phyloP scores from a whole-genome alignment of 2,888 invertebrate species.

The Heliothis peltigera region DNA sequence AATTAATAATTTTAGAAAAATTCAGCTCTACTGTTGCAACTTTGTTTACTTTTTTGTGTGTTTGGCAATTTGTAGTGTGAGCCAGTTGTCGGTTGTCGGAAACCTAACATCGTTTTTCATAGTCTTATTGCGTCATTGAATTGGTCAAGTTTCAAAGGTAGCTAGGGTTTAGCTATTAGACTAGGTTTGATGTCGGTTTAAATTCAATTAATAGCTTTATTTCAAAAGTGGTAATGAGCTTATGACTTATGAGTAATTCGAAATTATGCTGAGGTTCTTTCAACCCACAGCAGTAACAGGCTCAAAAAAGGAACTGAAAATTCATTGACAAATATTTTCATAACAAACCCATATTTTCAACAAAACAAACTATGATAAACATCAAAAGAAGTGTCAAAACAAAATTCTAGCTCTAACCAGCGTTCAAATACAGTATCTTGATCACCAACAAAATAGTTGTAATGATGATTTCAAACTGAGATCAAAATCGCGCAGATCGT shows the following conservation, averaged over 20 bases:
- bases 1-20: background rate
- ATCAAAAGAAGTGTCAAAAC: no score
- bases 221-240: background rate
- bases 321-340: no score
- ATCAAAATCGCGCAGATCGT: slow-evolving; percentile 5
- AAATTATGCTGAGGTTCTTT: background rate
- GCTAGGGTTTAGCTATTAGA: slow-evolving; percentile 15
- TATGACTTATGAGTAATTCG: background rate
- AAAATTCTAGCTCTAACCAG: no score
- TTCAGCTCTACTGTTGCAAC: background rate
- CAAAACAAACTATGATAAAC: no score
- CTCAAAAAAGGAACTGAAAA: background rate
- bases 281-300: background rate
- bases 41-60: slow-evolving; percentile 2
- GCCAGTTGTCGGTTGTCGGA: slow-evolving; percentile 29
- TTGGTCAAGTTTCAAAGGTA: slow-evolving; percentile 41
- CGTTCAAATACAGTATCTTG: no score
- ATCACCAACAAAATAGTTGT: no score
- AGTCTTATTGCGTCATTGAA: slow-evolving; percentile 34
- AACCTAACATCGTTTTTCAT: slow-evolving; percentile 36
- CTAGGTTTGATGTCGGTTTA: background rate
- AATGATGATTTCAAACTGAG: background rate
- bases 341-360: no score
- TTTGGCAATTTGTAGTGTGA: slow-evolving; percentile 4
- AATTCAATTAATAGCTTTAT: background rate